Evolutionary conservation across 2,888 invertebrate species (phyloP), one percentile per base, ranked within the genome.

Genomic region (Parasteatoda lunata): DNA sequence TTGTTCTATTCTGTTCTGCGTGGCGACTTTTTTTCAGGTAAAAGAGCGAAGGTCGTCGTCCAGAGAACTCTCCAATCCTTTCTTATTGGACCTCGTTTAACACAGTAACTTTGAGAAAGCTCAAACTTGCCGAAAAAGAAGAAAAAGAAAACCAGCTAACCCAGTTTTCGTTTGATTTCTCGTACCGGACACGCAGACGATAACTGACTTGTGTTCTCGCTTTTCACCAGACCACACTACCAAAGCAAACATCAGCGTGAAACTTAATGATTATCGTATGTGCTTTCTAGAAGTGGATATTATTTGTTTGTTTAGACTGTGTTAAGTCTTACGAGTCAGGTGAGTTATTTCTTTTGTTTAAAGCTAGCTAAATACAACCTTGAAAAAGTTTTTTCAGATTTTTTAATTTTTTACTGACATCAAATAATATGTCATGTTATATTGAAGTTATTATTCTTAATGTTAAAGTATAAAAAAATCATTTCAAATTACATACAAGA

Each of bases 11-110:
- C 71, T 48, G 48, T 4, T 47, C 15, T 45, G 9, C 54, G 9
- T 15, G 59, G 66, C 65, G 30, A 45, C 45, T 47, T 45, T 45
- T 59, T 59, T 59, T 59, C 59, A 59, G 59, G 59, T 59, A 59
- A 59, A 59, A 59, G 70, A 70, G 52, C 82, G 82, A 82, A 82
- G 82, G 76, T 82, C 82, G 82, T 69, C 76, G 82, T 54, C 82
- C 76, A 82, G 15, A 30, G 30, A 69, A 66, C 66, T 65, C 49
- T 66, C 54, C 69, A 54, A 78, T 70, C 51, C 69, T 51, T 78
- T 52, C 77, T 49, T 66, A 13, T 52, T 59, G 59, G 59, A 59
- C 59, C 59, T 59, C 59, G 59, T 59, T 59, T 59, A 59, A n/a
- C 77, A 54, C 64, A 59, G 71, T 79, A 59, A 79, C 71, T 51